Conservation (phyloP, 2,797 vertebrate species). For the Peromyscus melanophrys region DNA sequence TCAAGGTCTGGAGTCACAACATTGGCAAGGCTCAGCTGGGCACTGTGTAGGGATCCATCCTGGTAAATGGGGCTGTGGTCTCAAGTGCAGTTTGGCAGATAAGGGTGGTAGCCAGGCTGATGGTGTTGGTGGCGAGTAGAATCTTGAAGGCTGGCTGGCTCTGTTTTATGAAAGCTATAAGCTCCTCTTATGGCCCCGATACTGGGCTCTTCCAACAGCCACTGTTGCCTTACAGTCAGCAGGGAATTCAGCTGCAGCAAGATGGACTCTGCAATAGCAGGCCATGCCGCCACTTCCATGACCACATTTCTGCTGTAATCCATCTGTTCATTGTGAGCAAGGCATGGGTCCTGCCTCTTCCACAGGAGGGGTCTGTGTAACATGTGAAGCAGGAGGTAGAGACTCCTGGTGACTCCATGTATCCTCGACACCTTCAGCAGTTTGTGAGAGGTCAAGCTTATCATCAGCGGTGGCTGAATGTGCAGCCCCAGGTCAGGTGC, state of each 20-base stretch:
- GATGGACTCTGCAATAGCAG: rapidly evolving
- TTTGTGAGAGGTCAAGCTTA: not conserved
- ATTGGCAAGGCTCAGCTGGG: not conserved
- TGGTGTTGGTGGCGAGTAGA: too few relatives aligned
- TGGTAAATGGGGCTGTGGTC: not conserved
- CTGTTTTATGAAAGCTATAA: not conserved
- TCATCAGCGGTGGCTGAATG: not conserved
- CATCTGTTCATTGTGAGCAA: not conserved
- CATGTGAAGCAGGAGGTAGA: not conserved
- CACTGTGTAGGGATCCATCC: not conserved
- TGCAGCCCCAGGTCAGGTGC: not conserved
- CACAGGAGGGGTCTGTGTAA: rapidly evolving
- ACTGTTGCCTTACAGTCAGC: not conserved
- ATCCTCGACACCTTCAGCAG: rapidly evolving
- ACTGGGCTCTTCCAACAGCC: not conserved
- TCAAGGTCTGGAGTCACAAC: not conserved
- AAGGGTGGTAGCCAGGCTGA: not conserved
- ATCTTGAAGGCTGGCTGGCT: not conserved
- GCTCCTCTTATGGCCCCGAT: too few relatives aligned
- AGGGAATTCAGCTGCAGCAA: not conserved
- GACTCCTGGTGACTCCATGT: rapidly evolving
- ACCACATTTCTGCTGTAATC: not conserved
- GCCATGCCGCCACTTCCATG: rapidly evolving
- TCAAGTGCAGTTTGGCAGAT: not conserved
- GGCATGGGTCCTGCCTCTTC: rapidly evolving